Conservation (phyloP, 1,140 invertebrate genomes). For the Temnothorax nylanderi region DNA sequence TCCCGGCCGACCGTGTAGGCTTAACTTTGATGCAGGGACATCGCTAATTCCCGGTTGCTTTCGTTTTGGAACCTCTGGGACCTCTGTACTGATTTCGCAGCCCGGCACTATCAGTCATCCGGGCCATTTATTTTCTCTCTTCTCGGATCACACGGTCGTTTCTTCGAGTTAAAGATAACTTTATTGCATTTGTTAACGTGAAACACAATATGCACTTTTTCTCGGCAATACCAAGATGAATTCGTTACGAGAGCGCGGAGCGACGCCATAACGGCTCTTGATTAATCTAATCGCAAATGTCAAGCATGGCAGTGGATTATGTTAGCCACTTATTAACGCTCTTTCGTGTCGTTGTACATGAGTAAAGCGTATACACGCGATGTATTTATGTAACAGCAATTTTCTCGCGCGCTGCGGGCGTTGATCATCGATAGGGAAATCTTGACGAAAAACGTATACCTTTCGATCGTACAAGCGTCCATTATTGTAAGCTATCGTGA, state of each 20-base stretch:
- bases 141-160: conserved; percentile 13
- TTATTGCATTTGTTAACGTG: conserved; percentile 34
- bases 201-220: neutral
- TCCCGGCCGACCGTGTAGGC: conserved; percentile 55
- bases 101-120: conserved; percentile 55
- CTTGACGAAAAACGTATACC: conserved; percentile 25
- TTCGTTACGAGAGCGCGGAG: conserved; percentile 19
- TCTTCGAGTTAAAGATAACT: conserved; percentile 42
- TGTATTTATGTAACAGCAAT: conserved; percentile 32
- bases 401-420: conserved; percentile 16
- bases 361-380: neutral
- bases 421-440: conserved; percentile 23
- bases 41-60: conserved; percentile 65
- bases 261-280: conserved; percentile 64
- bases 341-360: neutral
- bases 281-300: conserved; percentile 77
- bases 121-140: conserved; percentile 27
- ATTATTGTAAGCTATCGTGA: conserved; percentile 43
- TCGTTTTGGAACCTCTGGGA: conserved; percentile 28
- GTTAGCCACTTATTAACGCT: conserved; percentile 23
- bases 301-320: conserved; percentile 38
- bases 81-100: conserved; percentile 45
- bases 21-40: conserved; percentile 73
- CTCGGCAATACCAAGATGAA: neutral
- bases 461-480: conserved; percentile 25